Conservation (phyloP, 2,113 vertebrate species). For the Mixornis gularis region DNA sequence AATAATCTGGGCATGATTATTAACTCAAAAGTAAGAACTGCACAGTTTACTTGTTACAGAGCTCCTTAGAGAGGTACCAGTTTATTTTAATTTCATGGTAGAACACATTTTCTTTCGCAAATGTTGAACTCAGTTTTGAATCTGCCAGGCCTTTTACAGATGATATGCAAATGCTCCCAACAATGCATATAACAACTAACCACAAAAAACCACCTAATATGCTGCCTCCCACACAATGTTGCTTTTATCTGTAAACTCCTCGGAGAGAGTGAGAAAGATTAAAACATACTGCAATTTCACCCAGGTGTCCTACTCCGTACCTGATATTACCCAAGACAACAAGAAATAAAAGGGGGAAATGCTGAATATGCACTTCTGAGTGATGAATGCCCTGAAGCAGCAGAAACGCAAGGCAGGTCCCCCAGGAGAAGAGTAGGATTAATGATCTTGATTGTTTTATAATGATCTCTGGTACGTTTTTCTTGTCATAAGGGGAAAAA, state of each 20-base stretch:
- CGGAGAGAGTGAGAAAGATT: neutral
- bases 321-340: neutral
- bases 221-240: neutral
- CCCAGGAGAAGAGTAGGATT: conserved; percentile 22
- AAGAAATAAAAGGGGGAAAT: neutral
- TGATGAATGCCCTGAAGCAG: conserved; percentile 18
- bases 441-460: conserved; percentile 16
- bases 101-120: neutral
- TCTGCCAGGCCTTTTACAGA: neutral
- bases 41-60: neutral
- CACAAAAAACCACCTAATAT: neutral
- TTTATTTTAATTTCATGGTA: neutral
- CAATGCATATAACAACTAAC: neutral
- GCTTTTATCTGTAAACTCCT: neutral
- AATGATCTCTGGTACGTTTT: conserved; percentile 11
- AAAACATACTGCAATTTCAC: neutral
- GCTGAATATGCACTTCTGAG: conserved; percentile 25
- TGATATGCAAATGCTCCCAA: neutral
- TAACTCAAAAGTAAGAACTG: neutral
- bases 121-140: neutral
- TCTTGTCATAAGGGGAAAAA: neutral
- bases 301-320: neutral
- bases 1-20: neutral
- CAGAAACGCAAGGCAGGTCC: conserved; percentile 6
- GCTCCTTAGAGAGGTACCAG: neutral